Base-by-base conservation (phyloP, 2,113 vertebrate genomes). In the Hyla sarda region DNA sequence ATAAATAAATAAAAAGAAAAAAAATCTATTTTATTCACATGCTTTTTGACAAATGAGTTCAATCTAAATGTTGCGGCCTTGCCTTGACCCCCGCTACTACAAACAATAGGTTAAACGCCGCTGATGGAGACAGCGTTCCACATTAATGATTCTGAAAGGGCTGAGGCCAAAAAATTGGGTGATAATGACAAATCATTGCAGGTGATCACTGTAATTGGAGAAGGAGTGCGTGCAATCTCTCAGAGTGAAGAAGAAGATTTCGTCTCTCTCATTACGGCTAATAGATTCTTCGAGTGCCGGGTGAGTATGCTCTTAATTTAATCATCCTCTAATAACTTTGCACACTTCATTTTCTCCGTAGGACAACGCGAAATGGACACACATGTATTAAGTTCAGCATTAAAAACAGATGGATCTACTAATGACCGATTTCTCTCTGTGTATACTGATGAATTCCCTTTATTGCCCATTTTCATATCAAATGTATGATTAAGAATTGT, bases 21-120 rank as follows among this genome's bases (percentile, higher is more conserved):
- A 41, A 41, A 97, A 97, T 97, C 97, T 96, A 96, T 97, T 97
- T 96, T 96, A 96, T 95, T 93, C 93, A 89, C 91, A 95, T 96
- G 97, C 96, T 95, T 94, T 96, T 96, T 99, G 98, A 99, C 97
- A 99, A 99, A 99, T 98, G 97, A 98, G 97, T 98, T 95, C 97
- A 99, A 98, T 99, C 97, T 98, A 97, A 96, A 95, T 96, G 94
- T 95, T 92, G 92, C 93, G 97, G 96, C 97, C 98, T 99, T 99
- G 97, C 98, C 97, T 98, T 98, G 97, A 99, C 98, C 98, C 97
- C 97, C 96, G 95, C 95, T 96, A 93, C 93, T 94, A 94, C 94
- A 97, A 97, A 97, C 97, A 98, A 98, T 97, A 96, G 97, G 97
- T 96, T 97, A 97, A 95, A 96, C 93, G 96, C 97, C 97, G 98